A percentile compares a stretch with the other conserved stretches of the same genome.
Evolutionary conservation across 2,888 invertebrate species (phyloP).

Genomic region (Entomobrya multifasciata): DNA sequence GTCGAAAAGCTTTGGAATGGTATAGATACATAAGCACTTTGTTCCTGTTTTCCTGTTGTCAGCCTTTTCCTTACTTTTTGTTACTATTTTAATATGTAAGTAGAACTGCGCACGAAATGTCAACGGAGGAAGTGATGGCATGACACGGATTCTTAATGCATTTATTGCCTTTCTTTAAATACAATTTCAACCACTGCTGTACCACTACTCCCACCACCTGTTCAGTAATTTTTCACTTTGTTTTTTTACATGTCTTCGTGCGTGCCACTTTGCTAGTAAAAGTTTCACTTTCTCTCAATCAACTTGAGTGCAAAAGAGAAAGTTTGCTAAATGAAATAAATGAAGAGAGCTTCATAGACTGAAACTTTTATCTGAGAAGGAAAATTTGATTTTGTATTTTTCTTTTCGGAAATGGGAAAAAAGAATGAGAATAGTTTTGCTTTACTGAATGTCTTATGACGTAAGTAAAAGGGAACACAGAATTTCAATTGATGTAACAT

Average conservation of each 20-base stretch:
- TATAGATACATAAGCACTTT: too few relatives aligned
- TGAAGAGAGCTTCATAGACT: neutral
- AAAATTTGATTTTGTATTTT: conserved; percentile 9
- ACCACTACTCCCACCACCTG: neutral
- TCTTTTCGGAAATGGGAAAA: neutral
- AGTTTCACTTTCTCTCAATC: conserved; percentile 19
- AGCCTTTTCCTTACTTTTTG: neutral
- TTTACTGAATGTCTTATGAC: too few relatives aligned
- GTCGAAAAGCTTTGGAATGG: too few relatives aligned
- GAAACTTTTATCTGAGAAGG: neutral
- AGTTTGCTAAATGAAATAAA: neutral
- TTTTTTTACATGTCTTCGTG: neutral
- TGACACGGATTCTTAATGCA: conserved; percentile 6
- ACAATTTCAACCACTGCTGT: neutral
- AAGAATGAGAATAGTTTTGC: too few relatives aligned
- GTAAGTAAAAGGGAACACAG: too few relatives aligned
- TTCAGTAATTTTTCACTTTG: neutral
- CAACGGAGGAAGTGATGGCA: neutral
- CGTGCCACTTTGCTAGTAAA: neutral
- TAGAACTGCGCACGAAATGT: neutral
- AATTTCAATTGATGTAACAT: too few relatives aligned
- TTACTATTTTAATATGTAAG: neutral
- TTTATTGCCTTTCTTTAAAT: neutral
- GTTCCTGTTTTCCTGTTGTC: neutral
- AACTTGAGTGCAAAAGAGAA: neutral